These are phyloP conservation scores for Porites australiensis DNA, from an alignment of 64 coral and sea anemone species.

Conservation along the genomic window DNA sequence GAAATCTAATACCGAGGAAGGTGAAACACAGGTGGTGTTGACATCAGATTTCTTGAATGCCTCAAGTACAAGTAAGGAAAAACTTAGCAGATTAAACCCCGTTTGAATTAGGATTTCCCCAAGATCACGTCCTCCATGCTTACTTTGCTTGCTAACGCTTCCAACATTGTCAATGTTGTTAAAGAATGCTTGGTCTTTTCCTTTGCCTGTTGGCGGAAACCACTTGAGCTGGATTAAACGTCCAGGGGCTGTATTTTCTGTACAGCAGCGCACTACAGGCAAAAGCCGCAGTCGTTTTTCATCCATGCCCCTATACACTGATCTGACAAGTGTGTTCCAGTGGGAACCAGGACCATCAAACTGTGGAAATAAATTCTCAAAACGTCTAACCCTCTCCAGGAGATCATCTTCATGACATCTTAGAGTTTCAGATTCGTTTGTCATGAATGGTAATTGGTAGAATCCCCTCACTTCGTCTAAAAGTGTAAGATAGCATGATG, in stretches of 20 bases:
- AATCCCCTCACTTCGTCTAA: slow-evolving; percentile 52
- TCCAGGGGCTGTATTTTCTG: neutral
- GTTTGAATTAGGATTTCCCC: neutral
- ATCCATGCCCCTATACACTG: slow-evolving; percentile 43
- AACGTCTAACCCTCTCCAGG: neutral
- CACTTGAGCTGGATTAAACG: slow-evolving; percentile 9
- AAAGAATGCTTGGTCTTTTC: slow-evolving; percentile 63
- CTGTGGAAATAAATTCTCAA: slow-evolving; percentile 21
- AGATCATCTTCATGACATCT: neutral
- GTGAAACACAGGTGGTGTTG: neutral
- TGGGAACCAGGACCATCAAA: neutral
- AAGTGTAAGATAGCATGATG: slow-evolving; percentile 72
- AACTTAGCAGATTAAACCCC: neutral
- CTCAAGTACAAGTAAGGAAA: neutral
- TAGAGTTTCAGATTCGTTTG: neutral
- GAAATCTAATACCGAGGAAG: slow-evolving; percentile 31
- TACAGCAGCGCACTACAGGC: slow-evolving; percentile 47
- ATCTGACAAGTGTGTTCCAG: slow-evolving; percentile 12
- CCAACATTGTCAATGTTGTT: slow-evolving; percentile 16
- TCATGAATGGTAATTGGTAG: neutral
- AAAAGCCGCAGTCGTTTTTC: slow-evolving; percentile 49
- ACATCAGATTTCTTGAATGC: neutral
- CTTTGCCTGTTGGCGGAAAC: slow-evolving; percentile 74
- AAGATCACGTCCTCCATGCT: neutral
- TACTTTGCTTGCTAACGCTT: neutral